Percentiles rank a stretch among this genome's conserved stretches.
Evolutionary conservation across 2,888 invertebrate genomes (phyloP).

Genomic region (Drosophila rellima): DNA sequence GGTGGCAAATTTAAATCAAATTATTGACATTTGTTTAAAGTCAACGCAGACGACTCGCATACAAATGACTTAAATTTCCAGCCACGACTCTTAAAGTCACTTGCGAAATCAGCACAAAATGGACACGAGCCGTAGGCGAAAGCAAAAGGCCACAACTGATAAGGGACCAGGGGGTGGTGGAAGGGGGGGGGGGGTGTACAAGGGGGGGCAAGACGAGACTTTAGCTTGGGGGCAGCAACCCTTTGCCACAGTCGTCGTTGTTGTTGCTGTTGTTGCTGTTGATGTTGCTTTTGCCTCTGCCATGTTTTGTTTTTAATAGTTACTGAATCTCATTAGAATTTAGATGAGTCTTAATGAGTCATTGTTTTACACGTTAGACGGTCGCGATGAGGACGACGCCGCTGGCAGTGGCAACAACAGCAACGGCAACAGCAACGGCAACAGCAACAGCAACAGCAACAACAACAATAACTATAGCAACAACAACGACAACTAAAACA

Average conservation of each 20-base stretch:
- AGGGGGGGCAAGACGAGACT: constrained; percentile 22
- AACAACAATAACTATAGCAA: constrained; percentile 25
- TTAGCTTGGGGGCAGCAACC: constrained; percentile 65
- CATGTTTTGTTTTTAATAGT: constrained; percentile 83
- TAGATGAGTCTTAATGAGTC: constrained; percentile 86
- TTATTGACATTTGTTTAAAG: constrained; percentile 81
- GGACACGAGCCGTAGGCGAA: constrained; percentile 55
- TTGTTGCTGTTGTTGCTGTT: constrained; percentile 34
- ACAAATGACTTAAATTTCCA: constrained; percentile 71
- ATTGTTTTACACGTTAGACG: constrained; percentile 84
- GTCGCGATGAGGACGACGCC: constrained; percentile 42
- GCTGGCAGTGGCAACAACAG: constrained; percentile 28
- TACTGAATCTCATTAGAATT: constrained; percentile 86
- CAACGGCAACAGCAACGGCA: constrained; percentile 23
- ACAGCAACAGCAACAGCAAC: constrained; percentile 19
- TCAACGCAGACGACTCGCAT: constrained; percentile 68
- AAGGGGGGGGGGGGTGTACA: no score
- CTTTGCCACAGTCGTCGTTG: constrained; percentile 64
- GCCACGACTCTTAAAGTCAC: constrained; percentile 52
- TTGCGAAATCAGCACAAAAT: constrained; percentile 75
- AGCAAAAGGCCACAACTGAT: constrained; percentile 54
- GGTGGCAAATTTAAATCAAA: constrained; percentile 78
- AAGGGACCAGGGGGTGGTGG: constrained; percentile 43
- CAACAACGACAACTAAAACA: constrained; percentile 21
- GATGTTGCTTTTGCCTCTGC: constrained; percentile 48